These are phyloP conservation scores for Phylloscopus collybita DNA, from an alignment of 2,797 vertebrate genomes.

Conservation along the genomic window DNA sequence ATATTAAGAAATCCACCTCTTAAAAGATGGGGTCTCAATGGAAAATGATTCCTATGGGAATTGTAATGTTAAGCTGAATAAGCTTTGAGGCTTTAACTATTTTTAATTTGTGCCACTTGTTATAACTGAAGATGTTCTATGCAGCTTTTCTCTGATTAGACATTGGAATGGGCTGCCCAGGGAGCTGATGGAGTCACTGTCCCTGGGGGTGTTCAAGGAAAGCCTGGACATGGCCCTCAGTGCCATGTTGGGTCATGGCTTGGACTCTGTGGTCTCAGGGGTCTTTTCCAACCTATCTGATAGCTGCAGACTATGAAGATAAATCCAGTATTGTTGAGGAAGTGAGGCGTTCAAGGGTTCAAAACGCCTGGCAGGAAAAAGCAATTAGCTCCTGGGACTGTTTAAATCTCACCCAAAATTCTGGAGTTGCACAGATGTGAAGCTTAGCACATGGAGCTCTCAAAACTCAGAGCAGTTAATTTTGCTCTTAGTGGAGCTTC, in stretches of 20 bases:
- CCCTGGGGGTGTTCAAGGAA: not conserved
- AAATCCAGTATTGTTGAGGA: not conserved
- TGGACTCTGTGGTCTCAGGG: not conserved
- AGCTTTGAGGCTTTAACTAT: not conserved
- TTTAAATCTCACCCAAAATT: not conserved
- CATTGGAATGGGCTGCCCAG: not conserved
- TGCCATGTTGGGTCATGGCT: not conserved
- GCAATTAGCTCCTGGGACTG: not conserved
- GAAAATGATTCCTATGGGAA: not conserved
- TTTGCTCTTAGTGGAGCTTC: not conserved
- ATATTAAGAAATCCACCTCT: not conserved
- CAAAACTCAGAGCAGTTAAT: not conserved
- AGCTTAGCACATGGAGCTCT: not conserved
- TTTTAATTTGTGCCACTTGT: not conserved
- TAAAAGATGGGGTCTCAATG: not conserved
- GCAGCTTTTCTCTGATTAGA: not conserved
- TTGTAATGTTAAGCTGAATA: not conserved
- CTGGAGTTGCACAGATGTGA: not conserved
- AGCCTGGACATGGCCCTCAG: not conserved
- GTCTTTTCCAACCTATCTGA: not conserved
- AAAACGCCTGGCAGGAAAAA: not conserved
- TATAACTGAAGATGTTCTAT: not conserved
- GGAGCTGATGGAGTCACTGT: no score
- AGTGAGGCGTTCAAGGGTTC: not conserved
- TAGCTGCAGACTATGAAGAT: not conserved